These are phyloP conservation scores for Agriopis marginaria DNA, from an alignment of 2,888 invertebrate species.

Conservation along the genomic window DNA sequence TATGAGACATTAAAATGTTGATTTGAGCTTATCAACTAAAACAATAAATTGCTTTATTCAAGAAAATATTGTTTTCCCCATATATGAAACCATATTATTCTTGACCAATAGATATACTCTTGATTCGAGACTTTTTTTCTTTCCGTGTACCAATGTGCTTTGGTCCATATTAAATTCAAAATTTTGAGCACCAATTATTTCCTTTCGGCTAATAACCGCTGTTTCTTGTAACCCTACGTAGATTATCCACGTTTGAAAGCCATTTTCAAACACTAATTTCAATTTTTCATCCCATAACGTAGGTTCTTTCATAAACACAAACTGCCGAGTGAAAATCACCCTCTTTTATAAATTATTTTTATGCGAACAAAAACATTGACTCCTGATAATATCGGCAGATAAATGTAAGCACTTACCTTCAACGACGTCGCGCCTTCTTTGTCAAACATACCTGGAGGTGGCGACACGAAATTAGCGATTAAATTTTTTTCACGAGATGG, in stretches of 20 bases:
- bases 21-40: no score
- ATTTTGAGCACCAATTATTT: no score
- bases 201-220: no score
- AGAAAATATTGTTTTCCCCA: no score
- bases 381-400: conserved; percentile 31
- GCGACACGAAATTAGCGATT: conserved; percentile 27
- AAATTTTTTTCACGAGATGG: not conserved
- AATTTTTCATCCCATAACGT: not conserved
- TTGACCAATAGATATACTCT: no score
- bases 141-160: no score
- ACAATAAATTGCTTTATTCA: no score
- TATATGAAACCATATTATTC: no score
- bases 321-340: not conserved
- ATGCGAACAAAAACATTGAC: conserved; percentile 26
- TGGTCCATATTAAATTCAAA: no score
- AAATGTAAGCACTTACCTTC: conserved; percentile 39
- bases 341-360: conserved; percentile 19
- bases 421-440: conserved; percentile 36
- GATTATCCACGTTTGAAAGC: not conserved
- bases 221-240: not conserved
- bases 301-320: not conserved
- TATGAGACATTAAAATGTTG: no score
- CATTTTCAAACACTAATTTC: not conserved
- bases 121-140: no score
- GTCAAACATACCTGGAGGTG: conserved; percentile 40